Conservation (phyloP, 2,113 vertebrate genomes). For the Pollimyrus isidori region DNA sequence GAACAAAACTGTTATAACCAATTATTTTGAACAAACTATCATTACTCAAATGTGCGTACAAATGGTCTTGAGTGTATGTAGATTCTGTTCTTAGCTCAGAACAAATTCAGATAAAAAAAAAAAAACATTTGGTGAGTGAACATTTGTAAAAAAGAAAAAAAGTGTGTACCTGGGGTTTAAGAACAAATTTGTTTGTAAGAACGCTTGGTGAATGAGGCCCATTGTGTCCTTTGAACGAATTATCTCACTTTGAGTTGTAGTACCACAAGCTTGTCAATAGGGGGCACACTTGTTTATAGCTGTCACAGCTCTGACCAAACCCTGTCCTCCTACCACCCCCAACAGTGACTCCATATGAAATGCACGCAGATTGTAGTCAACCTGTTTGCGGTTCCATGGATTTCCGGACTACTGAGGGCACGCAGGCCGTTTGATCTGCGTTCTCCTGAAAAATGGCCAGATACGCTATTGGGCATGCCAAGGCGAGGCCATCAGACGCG, state of each 20-base stretch:
- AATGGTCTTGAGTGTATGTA: no score
- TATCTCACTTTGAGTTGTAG: not conserved
- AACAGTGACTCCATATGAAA: not conserved
- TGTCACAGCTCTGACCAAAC: not conserved
- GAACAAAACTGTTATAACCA: no score
- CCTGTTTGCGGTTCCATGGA: not conserved
- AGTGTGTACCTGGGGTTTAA: no score
- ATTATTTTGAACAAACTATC: no score
- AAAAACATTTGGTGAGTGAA: no score
- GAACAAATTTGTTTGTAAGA: no score
- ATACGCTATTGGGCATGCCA: not conserved
- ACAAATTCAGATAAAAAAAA: no score
- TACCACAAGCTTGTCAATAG: not conserved
- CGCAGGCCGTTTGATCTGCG: not conserved
- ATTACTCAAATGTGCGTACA: no score
- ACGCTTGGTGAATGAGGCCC: no score
- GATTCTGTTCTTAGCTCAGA: no score
- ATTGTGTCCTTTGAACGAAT: not conserved
- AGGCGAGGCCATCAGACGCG: not conserved
- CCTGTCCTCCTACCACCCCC: not conserved
- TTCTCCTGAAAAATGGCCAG: not conserved
- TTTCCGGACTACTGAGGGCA: not conserved
- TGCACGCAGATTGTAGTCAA: not conserved
- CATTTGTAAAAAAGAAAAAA: no score
- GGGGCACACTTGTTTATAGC: constrained; percentile 1